Conservation (phyloP, 2,797 vertebrate genomes). For the Corythornis leucogaster region DNA sequence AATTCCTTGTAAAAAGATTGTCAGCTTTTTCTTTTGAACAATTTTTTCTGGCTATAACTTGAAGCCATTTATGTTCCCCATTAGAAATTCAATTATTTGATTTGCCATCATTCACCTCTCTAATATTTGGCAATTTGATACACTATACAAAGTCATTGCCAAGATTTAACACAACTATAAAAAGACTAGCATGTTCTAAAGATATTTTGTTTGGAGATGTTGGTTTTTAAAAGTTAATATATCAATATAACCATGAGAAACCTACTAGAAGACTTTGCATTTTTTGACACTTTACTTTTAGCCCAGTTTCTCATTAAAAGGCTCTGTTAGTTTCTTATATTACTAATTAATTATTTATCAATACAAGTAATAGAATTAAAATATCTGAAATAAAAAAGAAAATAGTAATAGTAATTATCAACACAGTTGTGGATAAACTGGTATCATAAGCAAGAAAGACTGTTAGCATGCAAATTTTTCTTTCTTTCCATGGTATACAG, state of each 20-base stretch:
- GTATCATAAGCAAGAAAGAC: background rate
- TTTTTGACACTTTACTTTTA: background rate
- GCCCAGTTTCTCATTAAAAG: background rate
- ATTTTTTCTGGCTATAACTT: constrained; percentile 24
- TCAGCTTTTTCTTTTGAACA: constrained; percentile 40
- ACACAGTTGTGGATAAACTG: background rate
- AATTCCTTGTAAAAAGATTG: constrained; percentile 38
- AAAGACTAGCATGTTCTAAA: background rate
- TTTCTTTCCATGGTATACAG: background rate
- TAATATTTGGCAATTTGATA: constrained; percentile 5
- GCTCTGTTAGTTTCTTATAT: background rate
- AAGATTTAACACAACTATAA: background rate
- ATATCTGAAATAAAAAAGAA: background rate
- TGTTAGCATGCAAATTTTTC: background rate
- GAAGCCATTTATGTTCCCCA: background rate
- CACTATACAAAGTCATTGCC: background rate
- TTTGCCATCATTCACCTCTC: constrained; percentile 9
- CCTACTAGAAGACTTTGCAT: background rate
- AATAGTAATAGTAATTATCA: background rate
- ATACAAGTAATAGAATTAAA: background rate
- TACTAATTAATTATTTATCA: background rate
- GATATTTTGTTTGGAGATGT: background rate
- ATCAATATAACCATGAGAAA: background rate
- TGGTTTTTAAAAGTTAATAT: background rate
- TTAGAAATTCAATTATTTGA: constrained; percentile 50